These are phyloP conservation scores for Eubasilissa regina DNA, from an alignment of 1,140 invertebrate genomes.

Conservation along the genomic window DNA sequence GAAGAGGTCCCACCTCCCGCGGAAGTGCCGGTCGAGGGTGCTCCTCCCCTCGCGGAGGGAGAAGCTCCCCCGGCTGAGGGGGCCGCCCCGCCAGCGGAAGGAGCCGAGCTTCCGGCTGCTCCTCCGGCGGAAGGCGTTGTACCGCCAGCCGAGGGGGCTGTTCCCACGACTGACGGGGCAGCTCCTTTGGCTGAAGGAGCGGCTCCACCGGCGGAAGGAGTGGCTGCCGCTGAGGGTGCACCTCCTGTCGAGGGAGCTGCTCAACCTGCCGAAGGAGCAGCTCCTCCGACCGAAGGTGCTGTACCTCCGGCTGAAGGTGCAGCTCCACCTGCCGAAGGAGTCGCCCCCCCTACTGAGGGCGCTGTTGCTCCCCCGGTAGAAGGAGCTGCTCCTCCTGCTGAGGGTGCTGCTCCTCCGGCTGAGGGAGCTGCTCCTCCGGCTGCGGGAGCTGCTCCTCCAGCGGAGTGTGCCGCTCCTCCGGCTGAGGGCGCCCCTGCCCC, in stretches of 20 bases:
- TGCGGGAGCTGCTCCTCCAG: constrained; percentile 59
- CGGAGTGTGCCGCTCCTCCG: constrained; percentile 59
- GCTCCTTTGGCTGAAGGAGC: constrained; percentile 63
- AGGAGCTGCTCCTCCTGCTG: constrained; percentile 58
- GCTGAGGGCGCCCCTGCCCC: constrained; percentile 56
- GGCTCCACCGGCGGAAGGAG: constrained; percentile 61
- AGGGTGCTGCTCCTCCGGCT: constrained; percentile 57
- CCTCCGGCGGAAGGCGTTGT: constrained; percentile 64
- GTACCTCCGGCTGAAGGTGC: constrained; percentile 63
- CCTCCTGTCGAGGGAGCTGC: constrained; percentile 63
- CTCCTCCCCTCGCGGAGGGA: constrained; percentile 65
- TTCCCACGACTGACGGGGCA: constrained; percentile 63
- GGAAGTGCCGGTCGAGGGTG: constrained; percentile 61
- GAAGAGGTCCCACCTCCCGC: constrained; percentile 62
- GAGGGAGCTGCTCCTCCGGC: constrained; percentile 59
- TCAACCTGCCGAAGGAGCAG: constrained; percentile 65
- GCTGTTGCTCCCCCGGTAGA: constrained; percentile 62
- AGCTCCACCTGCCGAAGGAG: constrained; percentile 65
- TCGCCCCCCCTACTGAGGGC: constrained; percentile 62
- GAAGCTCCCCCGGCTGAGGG: constrained; percentile 62
- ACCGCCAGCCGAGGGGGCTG: constrained; percentile 64
- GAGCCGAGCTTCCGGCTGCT: constrained; percentile 60
- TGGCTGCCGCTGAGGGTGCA: constrained; percentile 63
- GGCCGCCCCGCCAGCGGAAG: constrained; percentile 62
- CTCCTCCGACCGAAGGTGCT: constrained; percentile 62